These are phyloP conservation scores for Dicrostonyx torquatus DNA, from an alignment of 2,797 vertebrate species.

Conservation along the genomic window DNA sequence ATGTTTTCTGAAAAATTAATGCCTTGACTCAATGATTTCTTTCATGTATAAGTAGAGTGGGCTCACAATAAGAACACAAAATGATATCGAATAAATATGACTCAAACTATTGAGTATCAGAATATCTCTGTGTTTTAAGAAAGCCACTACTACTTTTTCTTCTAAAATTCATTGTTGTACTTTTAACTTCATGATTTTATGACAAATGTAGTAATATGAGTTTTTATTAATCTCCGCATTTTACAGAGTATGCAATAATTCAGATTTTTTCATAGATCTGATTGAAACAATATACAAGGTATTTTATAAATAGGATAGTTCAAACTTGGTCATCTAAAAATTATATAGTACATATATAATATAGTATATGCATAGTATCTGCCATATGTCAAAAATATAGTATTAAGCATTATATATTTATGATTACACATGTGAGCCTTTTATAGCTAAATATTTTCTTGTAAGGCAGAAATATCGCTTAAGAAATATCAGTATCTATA, in stretches of 20 bases:
- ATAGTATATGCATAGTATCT: not conserved
- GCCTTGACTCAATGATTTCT: not conserved
- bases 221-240: not conserved
- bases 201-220: not conserved
- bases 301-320: constrained; percentile 12
- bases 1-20: not conserved
- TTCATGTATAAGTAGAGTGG: not conserved
- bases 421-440: not conserved
- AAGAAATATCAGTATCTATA: not conserved
- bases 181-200: not conserved
- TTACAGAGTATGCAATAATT: not conserved
- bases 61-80: not conserved
- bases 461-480: not conserved
- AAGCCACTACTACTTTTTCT: not conserved
- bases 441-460: constrained; percentile 38
- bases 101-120: not conserved
- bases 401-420: not conserved
- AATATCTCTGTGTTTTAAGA: not conserved
- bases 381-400: not conserved
- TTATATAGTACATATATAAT: not conserved
- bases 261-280: not conserved
- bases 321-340: not conserved
- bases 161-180: not conserved
- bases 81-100: not conserved
- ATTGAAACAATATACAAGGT: not conserved